Evolutionary conservation across 2,888 invertebrate species (phyloP).

Genomic region (Falcaria lacertinaria): DNA sequence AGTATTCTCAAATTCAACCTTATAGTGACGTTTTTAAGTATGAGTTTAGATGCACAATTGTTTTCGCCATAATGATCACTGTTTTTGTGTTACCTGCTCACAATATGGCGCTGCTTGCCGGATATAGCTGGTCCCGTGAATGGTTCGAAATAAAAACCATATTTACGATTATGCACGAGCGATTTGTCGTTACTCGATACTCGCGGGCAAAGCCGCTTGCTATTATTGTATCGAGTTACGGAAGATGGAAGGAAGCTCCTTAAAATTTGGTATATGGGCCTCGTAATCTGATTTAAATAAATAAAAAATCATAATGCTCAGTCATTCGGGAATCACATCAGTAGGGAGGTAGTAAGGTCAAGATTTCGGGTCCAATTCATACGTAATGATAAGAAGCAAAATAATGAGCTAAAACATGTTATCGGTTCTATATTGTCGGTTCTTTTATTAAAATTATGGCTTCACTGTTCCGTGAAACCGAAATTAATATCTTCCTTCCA

Average conservation of each 20-base stretch:
- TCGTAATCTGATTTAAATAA: neutral
- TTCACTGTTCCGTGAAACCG: too few relatives aligned
- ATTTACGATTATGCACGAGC: conserved; percentile 76
- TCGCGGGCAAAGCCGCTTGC: conserved; percentile 46
- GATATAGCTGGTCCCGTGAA: conserved; percentile 65
- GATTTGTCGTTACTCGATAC: conserved; percentile 72
- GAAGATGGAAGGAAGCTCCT: conserved; percentile 40
- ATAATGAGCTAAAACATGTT: too few relatives aligned
- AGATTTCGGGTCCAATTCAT: too few relatives aligned
- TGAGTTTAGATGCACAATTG: conserved; percentile 27
- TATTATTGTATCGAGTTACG: conserved; percentile 71
- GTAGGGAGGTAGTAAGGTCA: too few relatives aligned
- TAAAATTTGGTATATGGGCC: conserved; percentile 10
- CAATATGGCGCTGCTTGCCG: conserved; percentile 66
- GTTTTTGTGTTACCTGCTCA: conserved; percentile 59
- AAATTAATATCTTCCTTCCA: too few relatives aligned
- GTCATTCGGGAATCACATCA: too few relatives aligned
- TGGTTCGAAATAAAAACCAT: conserved; percentile 57
- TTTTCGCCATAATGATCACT: conserved; percentile 52
- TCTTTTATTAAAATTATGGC: too few relatives aligned
- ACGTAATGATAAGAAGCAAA: too few relatives aligned
- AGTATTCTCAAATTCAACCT: conserved; percentile 36
- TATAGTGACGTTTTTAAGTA: conserved; percentile 30
- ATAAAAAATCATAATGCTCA: conserved; percentile 4
- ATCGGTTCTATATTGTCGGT: too few relatives aligned